These are phyloP conservation scores for Squalus acanthias DNA, from an alignment of 2,797 vertebrate species.

Conservation along the genomic window DNA sequence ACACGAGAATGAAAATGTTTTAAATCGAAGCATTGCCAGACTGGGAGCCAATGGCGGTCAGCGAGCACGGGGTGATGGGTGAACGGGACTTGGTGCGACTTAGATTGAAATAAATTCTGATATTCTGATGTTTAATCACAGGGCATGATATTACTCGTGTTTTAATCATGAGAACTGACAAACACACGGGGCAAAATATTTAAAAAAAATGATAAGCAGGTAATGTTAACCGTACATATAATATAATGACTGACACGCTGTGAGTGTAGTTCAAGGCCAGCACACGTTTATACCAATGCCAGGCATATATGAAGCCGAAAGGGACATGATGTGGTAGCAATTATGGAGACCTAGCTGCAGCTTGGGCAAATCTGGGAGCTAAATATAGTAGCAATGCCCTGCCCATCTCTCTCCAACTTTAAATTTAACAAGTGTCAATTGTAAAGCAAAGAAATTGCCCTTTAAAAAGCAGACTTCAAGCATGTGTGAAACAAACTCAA, in stretches of 20 bases:
- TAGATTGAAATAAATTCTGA: neutral
- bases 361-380: neutral
- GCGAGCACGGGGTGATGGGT: neutral
- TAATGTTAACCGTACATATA: neutral
- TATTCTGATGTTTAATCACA: neutral
- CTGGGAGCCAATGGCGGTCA: neutral
- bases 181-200: neutral
- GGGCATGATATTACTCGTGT: neutral
- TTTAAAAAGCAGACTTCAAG: neutral
- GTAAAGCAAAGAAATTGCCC: neutral
- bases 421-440: neutral
- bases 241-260: neutral
- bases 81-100: neutral
- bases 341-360: neutral
- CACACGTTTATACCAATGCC: neutral
- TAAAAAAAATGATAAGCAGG: neutral
- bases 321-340: neutral
- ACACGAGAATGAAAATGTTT: neutral
- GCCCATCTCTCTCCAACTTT: neutral
- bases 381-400: neutral
- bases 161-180: neutral
- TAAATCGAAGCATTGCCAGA: neutral
- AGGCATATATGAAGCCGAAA: neutral
- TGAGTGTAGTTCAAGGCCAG: neutral
- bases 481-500: neutral